Evolutionary conservation across 2,113 vertebrate species (phyloP).

Genomic region (Tylochromis polylepis): DNA sequence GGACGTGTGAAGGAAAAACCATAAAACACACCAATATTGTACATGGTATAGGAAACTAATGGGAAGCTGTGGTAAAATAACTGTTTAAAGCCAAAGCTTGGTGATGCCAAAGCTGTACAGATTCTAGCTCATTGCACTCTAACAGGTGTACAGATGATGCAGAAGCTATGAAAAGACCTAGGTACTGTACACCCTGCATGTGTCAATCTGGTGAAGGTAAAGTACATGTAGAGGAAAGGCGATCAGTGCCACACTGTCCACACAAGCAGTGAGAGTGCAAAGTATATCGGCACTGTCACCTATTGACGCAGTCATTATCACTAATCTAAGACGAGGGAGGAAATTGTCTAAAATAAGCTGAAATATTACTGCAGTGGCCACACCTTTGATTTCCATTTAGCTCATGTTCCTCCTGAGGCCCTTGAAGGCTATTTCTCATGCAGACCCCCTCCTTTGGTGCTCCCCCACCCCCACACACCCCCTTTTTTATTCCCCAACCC

Average conservation of each 20-base stretch:
- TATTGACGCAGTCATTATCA: background rate
- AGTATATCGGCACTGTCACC: background rate
- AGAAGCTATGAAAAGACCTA: background rate
- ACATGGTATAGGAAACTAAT: background rate
- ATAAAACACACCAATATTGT: background rate
- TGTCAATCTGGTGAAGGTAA: background rate
- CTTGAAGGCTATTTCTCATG: constrained; percentile 51
- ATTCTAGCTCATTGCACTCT: background rate
- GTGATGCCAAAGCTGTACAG: background rate
- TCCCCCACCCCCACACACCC: background rate
- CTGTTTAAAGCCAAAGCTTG: background rate
- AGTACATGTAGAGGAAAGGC: background rate
- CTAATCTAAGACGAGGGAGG: background rate
- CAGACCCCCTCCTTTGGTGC: background rate
- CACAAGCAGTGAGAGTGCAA: background rate
- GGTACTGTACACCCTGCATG: background rate
- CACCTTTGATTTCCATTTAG: constrained; percentile 49
- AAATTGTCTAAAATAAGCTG: constrained; percentile 20
- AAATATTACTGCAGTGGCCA: constrained; percentile 28
- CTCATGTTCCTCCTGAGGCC: constrained; percentile 31
- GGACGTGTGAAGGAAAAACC: background rate
- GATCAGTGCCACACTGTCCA: background rate
- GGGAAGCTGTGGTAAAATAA: background rate
- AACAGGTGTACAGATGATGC: background rate
- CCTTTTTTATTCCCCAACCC: constrained; percentile 38